Evolutionary conservation across 2,888 invertebrate species (phyloP).

Genomic region (Mamestra brassicae): DNA sequence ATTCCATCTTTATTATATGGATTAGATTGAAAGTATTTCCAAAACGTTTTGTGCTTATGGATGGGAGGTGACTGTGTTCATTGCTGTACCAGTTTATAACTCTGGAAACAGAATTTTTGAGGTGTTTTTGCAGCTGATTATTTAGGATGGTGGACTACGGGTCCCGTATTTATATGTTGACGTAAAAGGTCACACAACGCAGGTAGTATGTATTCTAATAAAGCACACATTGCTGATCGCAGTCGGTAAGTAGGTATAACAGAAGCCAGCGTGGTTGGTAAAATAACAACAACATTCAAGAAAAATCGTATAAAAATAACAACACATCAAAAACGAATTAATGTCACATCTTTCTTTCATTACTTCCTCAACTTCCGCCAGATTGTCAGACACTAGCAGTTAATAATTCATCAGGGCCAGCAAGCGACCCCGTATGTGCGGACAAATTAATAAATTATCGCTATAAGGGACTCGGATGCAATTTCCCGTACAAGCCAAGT

Average conservation of each 20-base stretch:
- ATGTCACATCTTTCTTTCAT: slow-evolving; percentile 36
- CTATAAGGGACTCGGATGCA: slow-evolving; percentile 74
- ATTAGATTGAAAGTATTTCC: no score
- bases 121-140: no score
- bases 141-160: no score
- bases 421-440: slow-evolving; percentile 50
- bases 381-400: slow-evolving; percentile 51
- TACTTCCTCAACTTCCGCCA: slow-evolving; percentile 35
- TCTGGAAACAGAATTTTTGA: no score
- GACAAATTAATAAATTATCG: slow-evolving; percentile 80
- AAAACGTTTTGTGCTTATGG: no score
- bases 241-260: no score
- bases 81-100: not conserved
- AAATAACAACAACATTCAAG: not conserved
- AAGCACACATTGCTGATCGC: no score
- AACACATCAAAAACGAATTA: slow-evolving; percentile 37
- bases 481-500: slow-evolving; percentile 73
- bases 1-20: no score
- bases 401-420: slow-evolving; percentile 59
- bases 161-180: no score
- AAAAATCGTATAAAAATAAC: slow-evolving; percentile 14
- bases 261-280: no score
- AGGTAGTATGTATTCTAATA: no score
- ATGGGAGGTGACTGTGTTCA: not conserved
- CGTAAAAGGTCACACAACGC: no score